phyloP scores from a whole-genome alignment of 2,113 vertebrate genomes.

The Gobio gobio region DNA sequence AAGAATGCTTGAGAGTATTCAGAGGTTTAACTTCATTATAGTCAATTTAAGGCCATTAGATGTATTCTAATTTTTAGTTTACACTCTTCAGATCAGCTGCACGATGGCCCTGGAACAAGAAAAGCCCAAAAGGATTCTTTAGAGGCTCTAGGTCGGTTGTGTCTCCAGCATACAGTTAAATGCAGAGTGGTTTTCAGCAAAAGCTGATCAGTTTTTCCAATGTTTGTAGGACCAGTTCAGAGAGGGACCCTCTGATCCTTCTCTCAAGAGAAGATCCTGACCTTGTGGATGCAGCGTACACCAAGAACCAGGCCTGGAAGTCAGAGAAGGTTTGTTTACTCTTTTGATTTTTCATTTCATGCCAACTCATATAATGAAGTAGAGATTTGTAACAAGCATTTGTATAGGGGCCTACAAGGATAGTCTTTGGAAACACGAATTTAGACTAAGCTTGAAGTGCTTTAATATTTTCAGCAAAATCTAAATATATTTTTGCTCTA shows the following conservation, averaged over 20 bases:
- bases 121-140: constrained; percentile 91
- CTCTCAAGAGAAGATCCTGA: constrained; percentile 89
- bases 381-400: no score
- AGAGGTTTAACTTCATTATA: neutral
- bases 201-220: neutral
- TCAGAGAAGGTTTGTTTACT: constrained; percentile 87
- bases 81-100: constrained; percentile 82
- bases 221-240: constrained; percentile 86
- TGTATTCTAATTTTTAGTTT: neutral
- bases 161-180: neutral
- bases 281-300: constrained; percentile 95
- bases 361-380: no score
- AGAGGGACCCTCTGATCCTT: constrained; percentile 94
- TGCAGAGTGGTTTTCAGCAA: neutral
- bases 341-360: neutral
- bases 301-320: constrained; percentile 99
- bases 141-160: constrained; percentile 90
- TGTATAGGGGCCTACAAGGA: neutral
- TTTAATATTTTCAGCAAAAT: neutral
- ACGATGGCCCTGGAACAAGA: constrained; percentile 93
- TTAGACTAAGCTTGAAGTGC: neutral
- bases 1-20: neutral
- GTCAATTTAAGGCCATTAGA: neutral
- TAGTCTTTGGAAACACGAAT: neutral
- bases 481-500: neutral